Evolutionary conservation across 2,113 vertebrate species (phyloP), one percentile per base, ranked within the genome.

Genomic region (Trachemys scripta): DNA sequence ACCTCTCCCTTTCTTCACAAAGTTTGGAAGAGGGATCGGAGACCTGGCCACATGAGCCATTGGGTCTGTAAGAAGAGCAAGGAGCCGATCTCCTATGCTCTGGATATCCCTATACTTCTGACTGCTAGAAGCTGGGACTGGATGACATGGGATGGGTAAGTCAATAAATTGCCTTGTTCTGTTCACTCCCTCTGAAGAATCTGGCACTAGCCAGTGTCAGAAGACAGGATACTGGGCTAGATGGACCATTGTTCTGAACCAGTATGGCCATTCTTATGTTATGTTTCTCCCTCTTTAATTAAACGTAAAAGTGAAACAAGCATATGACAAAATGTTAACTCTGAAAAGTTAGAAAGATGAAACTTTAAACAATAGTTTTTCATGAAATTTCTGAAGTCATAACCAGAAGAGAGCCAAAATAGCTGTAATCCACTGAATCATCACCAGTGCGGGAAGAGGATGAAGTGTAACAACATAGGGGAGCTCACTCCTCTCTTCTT

Each of bases 311-410:
- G 1, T 76, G 14, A 76, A 76, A 76, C 14, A 57, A 1, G 3
- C 92, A 42, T 11, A 10, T 19, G 72, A 10, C 75, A 88, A 65
- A 29, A 82, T 86, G 94, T 92, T 65, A 94, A 88, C 19, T 85
- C 47, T 57, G 94, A 86, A 78, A 95, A 91, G 92, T 89, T 42
- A 38, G 89, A 95, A 96, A 95, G 45, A 84, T 65, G 22, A 90
- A 92, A 94, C 42, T 78, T 65, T 89, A 97, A 13, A 62, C 51
- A 81, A 95, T 62, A 89, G 24, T 85, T 96, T 94, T 80, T 96
- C 90, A 87, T 89, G 90, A 87, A 87, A 94, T 83, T 90, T 93
- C 80, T 80, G 80, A 92, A 92, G 95, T 82, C 92, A 88, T 29
- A 62, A 92, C 53, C 88, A 83, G 65, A 90, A 90, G 91, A 92